Percentiles rank a stretch among this genome's conserved stretches.
Conservation (phyloP, 1,140 invertebrate genomes). For the Bombus cullumanus region DNA sequence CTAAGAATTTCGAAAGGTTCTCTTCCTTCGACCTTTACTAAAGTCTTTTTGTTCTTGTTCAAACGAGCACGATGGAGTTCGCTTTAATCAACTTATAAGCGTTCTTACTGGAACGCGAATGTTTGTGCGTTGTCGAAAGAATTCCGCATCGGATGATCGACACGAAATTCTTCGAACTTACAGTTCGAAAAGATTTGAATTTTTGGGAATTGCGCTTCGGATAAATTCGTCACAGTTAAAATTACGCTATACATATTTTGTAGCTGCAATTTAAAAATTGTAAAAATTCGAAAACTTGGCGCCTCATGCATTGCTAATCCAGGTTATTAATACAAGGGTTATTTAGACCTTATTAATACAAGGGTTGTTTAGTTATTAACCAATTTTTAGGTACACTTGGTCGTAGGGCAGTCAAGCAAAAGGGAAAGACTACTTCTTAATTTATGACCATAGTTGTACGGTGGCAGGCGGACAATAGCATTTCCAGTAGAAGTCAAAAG, state of each 20-base stretch:
- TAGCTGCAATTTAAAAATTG: background rate
- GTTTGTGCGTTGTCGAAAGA: background rate
- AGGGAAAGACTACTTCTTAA: background rate
- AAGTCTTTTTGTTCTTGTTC: conserved; percentile 35
- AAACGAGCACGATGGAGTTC: conserved; percentile 18
- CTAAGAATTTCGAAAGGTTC: conserved; percentile 58
- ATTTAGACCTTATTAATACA: conserved; percentile 4
- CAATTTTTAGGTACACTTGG: background rate
- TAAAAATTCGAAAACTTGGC: no score
- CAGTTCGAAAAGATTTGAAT: no score
- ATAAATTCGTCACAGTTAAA: no score
- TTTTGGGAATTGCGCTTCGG: no score
- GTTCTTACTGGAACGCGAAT: conserved; percentile 36
- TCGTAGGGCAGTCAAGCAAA: background rate
- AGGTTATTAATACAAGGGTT: conserved; percentile 19
- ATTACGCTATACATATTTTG: no score
- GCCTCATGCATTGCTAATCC: accelerated
- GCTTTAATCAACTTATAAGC: conserved; percentile 44
- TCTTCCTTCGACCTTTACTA: conserved; percentile 49
- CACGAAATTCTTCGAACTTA: background rate
- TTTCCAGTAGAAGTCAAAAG: conserved; percentile 16
- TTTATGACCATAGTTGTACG: conserved; percentile 31
- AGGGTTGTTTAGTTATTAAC: conserved; percentile 32
- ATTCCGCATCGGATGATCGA: background rate
- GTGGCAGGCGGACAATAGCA: conserved; percentile 17